Evolutionary conservation across 92 coral and sea anemone genomes (phyloP).

Genomic region (Palythoa grandis): DNA sequence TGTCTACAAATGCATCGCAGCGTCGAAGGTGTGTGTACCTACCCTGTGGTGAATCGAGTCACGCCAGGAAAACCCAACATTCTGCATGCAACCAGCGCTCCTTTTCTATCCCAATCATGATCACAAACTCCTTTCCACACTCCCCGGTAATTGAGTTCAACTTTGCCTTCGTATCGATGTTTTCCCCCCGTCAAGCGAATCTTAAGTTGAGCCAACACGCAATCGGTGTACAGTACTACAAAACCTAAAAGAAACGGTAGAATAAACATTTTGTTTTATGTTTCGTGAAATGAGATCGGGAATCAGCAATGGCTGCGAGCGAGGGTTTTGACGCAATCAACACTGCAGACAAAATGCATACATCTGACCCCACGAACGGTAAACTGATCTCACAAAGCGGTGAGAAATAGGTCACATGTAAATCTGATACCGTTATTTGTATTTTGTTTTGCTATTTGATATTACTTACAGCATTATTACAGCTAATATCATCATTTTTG

Average conservation of each 20-base stretch:
- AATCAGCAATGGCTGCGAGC: background rate
- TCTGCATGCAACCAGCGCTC: slow-evolving; percentile 54
- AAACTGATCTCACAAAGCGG: background rate
- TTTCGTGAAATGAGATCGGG: background rate
- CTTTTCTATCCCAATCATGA: slow-evolving; percentile 52
- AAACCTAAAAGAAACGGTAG: background rate
- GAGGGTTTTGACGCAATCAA: background rate
- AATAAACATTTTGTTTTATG: background rate
- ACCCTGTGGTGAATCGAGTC: slow-evolving; percentile 60
- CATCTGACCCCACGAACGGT: background rate
- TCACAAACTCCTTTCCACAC: slow-evolving; percentile 57
- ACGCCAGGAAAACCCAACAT: slow-evolving; percentile 55
- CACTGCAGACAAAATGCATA: background rate
- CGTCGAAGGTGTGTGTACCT: background rate
- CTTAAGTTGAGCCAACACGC: slow-evolving; percentile 2
- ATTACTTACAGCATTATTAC: background rate
- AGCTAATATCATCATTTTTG: background rate
- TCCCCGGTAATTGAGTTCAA: slow-evolving; percentile 47
- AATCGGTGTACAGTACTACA: background rate
- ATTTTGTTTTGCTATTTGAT: background rate
- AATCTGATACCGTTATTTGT: background rate
- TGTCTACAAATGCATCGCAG: too few species aligned
- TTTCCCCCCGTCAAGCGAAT: slow-evolving; percentile 39
- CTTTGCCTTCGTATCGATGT: slow-evolving; percentile 51
- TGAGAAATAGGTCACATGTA: background rate